phyloP scores from a whole-genome alignment of 2,797 vertebrate species.

The Tarsius wallacei region DNA sequence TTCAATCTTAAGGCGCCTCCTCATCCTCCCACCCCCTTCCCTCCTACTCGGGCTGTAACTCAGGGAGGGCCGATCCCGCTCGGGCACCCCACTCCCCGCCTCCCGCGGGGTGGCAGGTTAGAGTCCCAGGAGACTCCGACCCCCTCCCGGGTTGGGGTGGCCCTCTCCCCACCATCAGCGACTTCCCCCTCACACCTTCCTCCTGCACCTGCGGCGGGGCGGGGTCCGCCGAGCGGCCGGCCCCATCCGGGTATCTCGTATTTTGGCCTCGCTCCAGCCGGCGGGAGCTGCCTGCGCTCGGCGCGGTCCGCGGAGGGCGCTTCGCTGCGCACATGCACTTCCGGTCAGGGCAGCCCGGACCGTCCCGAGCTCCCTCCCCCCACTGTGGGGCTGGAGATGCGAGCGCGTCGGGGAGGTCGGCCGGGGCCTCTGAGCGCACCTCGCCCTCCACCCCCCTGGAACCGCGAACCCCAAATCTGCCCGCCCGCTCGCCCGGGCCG shows the following conservation, averaged over 20 bases:
- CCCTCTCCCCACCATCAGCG: rapidly evolving
- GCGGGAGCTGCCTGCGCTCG: rapidly evolving
- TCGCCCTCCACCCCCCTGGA: neutral
- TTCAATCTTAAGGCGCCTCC: neutral
- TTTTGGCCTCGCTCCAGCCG: neutral
- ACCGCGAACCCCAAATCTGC: neutral
- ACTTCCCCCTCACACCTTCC: neutral
- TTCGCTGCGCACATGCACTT: neutral
- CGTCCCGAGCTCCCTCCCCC: neutral
- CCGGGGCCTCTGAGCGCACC: neutral
- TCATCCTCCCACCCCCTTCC: rapidly evolving
- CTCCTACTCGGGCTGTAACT: neutral
- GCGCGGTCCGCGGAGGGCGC: neutral
- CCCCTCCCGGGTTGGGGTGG: neutral
- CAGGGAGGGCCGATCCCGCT: neutral
- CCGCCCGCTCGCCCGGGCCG: neutral
- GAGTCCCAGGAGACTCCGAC: neutral
- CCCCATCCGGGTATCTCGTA: neutral
- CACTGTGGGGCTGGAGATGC: neutral
- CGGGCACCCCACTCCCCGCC: neutral
- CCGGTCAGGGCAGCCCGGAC: neutral
- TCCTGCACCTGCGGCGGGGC: neutral
- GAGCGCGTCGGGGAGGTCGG: neutral
- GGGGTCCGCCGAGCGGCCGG: rapidly evolving
- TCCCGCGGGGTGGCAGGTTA: neutral